Percentiles rank a stretch among this genome's conserved stretches.
phyloP scores from a whole-genome alignment of 2,888 invertebrate species.

The Agrochola circellaris region DNA sequence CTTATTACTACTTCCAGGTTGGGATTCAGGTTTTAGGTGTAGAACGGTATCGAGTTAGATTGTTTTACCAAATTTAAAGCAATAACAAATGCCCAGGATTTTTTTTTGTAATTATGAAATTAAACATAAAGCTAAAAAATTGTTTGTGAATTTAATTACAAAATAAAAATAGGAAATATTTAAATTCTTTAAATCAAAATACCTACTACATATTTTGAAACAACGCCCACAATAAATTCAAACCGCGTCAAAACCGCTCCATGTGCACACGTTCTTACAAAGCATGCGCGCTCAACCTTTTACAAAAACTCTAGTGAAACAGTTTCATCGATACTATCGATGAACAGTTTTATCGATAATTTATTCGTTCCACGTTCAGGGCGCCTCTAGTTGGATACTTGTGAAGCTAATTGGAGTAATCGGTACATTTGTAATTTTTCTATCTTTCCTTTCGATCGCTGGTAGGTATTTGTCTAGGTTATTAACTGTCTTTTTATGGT shows the following conservation, averaged over 20 bases:
- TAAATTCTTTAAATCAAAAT: neutral
- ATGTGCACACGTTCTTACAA: constrained; percentile 43
- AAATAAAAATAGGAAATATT: too few species aligned
- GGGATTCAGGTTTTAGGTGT: neutral
- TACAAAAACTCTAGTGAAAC: constrained; percentile 53
- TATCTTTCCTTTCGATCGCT: constrained; percentile 54
- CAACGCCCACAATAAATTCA: neutral
- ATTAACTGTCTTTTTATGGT: constrained; percentile 35
- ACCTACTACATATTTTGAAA: too few species aligned
- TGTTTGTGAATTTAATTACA: too few species aligned
- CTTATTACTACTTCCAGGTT: neutral
- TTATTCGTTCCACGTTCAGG: constrained; percentile 63
- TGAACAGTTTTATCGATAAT: constrained; percentile 64
- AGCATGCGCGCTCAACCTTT: constrained; percentile 64
- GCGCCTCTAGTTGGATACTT: constrained; percentile 57
- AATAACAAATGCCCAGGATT: too few species aligned
- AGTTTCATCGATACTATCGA: constrained; percentile 63
- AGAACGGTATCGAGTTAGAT: neutral
- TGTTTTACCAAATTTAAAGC: too few species aligned
- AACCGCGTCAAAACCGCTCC: constrained; percentile 1
- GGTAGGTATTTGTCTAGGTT: constrained; percentile 44
- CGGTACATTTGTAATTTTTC: constrained; percentile 63
- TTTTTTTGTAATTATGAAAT: too few species aligned
- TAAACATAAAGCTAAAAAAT: too few species aligned
- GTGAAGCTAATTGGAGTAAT: constrained; percentile 63